phyloP scores from a whole-genome alignment of 2,113 vertebrate species.

The Poicephalus meyeri region DNA sequence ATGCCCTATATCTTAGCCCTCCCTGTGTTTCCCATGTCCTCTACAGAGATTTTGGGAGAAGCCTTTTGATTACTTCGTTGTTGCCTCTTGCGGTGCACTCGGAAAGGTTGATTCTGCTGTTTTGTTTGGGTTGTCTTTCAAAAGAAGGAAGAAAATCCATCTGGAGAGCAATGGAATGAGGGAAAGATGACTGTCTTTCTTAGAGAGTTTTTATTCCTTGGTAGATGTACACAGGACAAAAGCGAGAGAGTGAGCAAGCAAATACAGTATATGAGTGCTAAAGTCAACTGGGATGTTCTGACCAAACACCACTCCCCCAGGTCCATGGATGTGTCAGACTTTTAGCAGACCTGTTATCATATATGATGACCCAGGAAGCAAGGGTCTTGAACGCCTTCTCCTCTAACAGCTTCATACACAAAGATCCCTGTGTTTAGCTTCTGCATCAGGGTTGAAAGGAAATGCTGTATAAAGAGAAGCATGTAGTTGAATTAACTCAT shows the following conservation, averaged over 20 bases:
- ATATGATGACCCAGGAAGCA: not conserved
- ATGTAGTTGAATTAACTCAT: not conserved
- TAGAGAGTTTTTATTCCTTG: not conserved
- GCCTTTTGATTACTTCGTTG: not conserved
- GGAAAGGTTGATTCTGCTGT: not conserved
- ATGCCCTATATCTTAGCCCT: not conserved
- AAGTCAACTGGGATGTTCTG: not conserved
- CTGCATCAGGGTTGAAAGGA: not conserved
- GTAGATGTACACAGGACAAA: not conserved
- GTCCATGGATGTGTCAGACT: not conserved
- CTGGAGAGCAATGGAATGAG: not conserved
- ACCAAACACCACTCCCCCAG: not conserved
- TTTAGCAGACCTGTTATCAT: not conserved
- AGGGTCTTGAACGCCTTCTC: not conserved
- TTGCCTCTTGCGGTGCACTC: not conserved
- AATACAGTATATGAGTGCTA: not conserved
- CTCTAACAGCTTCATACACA: not conserved
- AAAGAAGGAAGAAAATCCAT: not conserved
- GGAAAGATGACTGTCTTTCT: not conserved
- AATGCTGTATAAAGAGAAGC: not conserved
- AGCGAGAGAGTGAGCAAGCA: not conserved
- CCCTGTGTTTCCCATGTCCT: not conserved
- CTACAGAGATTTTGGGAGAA: not conserved
- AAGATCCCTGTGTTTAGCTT: not conserved
- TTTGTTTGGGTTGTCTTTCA: not conserved